Base-by-base conservation (phyloP, 92 coral and sea anemone genomes). In the Plumapathes pennacea region DNA sequence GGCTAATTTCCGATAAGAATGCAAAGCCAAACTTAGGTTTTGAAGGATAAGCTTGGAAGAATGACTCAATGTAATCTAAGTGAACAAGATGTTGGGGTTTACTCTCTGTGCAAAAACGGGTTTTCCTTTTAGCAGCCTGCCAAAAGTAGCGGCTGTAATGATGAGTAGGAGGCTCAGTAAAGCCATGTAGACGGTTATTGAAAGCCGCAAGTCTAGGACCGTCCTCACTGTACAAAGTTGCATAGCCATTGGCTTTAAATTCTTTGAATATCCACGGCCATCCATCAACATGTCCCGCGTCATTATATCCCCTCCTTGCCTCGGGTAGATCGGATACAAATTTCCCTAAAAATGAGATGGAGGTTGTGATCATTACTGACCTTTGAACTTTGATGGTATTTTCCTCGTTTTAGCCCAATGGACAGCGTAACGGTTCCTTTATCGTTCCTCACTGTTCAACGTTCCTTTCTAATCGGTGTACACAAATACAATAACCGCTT, bases 261-360 rank as follows among this genome's bases (percentile, higher is more conserved):
- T 83, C 86, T 62, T 73, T 74, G 69, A 90, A 90, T 28, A 90
- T 73, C 85, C 92, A 89, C 10, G 97, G 95, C 97, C 97, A 90
- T 46, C 63, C 56, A 75, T 90, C 95, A 13, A 90, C 73, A 3
- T 88, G 72, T 10, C 57, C 69, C 21, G 77, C 41, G 19, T 64
- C 83, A 5, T 57, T 56, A 31, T 43, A 82, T 37, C 64, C 85
- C 25, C 95, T 80, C n/a, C 97, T 74, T 15, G 95, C 97, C 25
- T 89, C 97, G 4, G 97, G 97, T 4, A 89, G 79, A 27, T 84
- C 85, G 2, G 60, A 30, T 53, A 84, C 97, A 60, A 86, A 85
- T 64, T 74, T 62, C 27, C 92, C 97, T 87, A 18, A 34, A n/a
- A n/a, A n/a, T 34, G 29, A 30, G 5, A 13, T 3, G 23, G n/a